Evolutionary conservation across 2,113 vertebrate genomes (phyloP).

Genomic region (Larimichthys crocea): DNA sequence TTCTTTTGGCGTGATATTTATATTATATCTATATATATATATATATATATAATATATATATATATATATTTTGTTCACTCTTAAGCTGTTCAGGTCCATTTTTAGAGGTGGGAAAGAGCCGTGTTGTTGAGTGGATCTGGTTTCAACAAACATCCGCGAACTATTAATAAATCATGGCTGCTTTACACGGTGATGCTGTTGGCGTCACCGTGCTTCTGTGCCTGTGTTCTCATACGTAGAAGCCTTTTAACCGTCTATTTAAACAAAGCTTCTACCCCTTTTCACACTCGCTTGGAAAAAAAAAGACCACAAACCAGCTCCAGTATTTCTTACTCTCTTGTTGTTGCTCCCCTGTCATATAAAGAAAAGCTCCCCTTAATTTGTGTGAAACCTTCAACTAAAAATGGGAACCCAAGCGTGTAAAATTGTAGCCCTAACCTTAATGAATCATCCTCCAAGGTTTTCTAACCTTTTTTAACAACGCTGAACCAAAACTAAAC

Average conservation of each 20-base stretch:
- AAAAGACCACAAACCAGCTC: conserved; percentile 13
- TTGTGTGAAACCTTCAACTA: neutral
- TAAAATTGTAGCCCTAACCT: conserved; percentile 2
- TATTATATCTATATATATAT: too few relatives aligned
- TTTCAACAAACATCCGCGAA: conserved; percentile 61
- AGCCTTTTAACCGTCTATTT: conserved; percentile 40
- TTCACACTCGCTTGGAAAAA: conserved; percentile 1
- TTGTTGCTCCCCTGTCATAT: neutral
- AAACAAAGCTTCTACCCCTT: conserved; percentile 31
- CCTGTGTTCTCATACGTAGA: conserved; percentile 1
- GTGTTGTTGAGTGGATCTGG: conserved; percentile 52
- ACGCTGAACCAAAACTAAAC: neutral
- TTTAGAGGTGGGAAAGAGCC: conserved; percentile 50
- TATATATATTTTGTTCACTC: too few relatives aligned
- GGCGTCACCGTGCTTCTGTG: conserved; percentile 43
- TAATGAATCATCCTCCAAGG: neutral
- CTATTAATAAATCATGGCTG: conserved; percentile 70
- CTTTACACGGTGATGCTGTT: conserved; percentile 33
- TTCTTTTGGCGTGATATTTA: neutral
- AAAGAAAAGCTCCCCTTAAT: conserved; percentile 1
- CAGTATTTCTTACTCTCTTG: conserved; percentile 1
- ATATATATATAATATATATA: too few relatives aligned
- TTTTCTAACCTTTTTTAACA: conserved; percentile 4
- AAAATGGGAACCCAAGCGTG: conserved; percentile 19
- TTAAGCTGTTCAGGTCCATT: conserved; percentile 38